These are phyloP conservation scores for Gobio gobio DNA, from an alignment of 2,113 vertebrate species.

Conservation along the genomic window DNA sequence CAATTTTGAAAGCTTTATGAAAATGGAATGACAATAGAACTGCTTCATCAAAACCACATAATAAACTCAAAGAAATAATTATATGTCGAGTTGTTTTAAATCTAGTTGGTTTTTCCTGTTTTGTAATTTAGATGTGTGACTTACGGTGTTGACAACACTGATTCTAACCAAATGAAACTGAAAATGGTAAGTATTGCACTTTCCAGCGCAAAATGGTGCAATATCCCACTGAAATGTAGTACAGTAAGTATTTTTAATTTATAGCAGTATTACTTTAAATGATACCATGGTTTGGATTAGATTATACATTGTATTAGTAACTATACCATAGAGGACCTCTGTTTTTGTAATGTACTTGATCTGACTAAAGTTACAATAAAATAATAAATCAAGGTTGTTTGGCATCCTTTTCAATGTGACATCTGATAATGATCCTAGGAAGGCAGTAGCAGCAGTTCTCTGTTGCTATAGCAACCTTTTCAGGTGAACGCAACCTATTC, in stretches of 20 bases:
- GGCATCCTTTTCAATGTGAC: neutral
- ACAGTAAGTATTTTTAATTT: neutral
- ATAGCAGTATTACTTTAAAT: neutral
- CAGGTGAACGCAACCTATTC: neutral
- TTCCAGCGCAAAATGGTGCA: neutral
- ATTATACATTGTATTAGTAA: neutral
- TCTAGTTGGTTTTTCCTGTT: too few species aligned
- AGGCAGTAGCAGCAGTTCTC: neutral
- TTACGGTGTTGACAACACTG: neutral
- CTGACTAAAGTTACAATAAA: neutral
- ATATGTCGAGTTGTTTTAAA: too few species aligned
- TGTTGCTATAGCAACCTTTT: constrained; percentile 16
- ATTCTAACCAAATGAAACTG: neutral
- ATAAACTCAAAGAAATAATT: too few species aligned
- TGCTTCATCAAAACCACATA: too few species aligned
- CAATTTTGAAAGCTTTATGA: too few species aligned
- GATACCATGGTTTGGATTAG: neutral
- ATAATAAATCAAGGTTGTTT: neutral
- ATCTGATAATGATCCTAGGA: constrained; percentile 4
- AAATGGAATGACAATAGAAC: too few species aligned
- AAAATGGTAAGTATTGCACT: neutral
- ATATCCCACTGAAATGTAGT: neutral
- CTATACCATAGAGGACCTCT: too few species aligned
- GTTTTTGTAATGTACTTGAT: too few species aligned
- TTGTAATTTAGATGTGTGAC: neutral